A percentile compares a stretch with the other conserved stretches of the same genome.
These are phyloP conservation scores for Pediacus dermestoides DNA, from an alignment of 2,888 invertebrate genomes.

Conservation along the genomic window DNA sequence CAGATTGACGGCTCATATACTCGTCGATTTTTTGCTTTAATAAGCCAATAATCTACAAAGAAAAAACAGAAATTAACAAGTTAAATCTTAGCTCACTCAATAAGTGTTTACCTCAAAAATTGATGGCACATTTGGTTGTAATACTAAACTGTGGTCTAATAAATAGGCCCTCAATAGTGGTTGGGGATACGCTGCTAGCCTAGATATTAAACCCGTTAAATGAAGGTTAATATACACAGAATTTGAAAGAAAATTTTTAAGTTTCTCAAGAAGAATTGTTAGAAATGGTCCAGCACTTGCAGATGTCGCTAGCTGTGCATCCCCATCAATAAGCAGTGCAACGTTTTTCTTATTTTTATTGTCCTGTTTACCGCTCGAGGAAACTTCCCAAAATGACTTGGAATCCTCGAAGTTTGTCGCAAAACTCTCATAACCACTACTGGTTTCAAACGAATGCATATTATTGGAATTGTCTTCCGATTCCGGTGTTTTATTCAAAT, in stretches of 20 bases:
- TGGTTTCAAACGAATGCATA: conserved; percentile 69
- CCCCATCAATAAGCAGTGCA: conserved; percentile 47
- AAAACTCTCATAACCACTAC: conserved; percentile 75
- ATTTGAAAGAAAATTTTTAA: conserved; percentile 80
- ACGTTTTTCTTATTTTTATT: conserved; percentile 22
- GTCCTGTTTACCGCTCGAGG: conserved; percentile 24
- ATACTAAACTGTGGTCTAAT: conserved; percentile 77
- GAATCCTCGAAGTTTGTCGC: conserved; percentile 57
- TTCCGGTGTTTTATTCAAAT: conserved; percentile 25
- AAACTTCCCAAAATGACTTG: conserved; percentile 46
- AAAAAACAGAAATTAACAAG: background rate
- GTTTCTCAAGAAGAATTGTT: conserved; percentile 72
- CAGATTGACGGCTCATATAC: conserved; percentile 59
- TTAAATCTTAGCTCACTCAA: conserved; percentile 1
- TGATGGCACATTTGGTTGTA: conserved; percentile 88
- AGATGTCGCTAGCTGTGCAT: conserved; percentile 47
- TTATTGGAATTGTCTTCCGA: conserved; percentile 53
- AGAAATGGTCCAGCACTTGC: conserved; percentile 71
- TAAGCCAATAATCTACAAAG: conserved; percentile 66
- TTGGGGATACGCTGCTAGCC: conserved; percentile 84
- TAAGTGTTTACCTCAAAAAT: conserved; percentile 71
- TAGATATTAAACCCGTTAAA: conserved; percentile 80
- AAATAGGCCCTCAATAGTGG: conserved; percentile 84
- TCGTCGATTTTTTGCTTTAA: conserved; percentile 86
- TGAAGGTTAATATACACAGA: conserved; percentile 82